Evolutionary conservation across 2,797 vertebrate species (phyloP), one percentile per base, ranked within the genome.

Genomic region (Petrocephalus sullivani): DNA sequence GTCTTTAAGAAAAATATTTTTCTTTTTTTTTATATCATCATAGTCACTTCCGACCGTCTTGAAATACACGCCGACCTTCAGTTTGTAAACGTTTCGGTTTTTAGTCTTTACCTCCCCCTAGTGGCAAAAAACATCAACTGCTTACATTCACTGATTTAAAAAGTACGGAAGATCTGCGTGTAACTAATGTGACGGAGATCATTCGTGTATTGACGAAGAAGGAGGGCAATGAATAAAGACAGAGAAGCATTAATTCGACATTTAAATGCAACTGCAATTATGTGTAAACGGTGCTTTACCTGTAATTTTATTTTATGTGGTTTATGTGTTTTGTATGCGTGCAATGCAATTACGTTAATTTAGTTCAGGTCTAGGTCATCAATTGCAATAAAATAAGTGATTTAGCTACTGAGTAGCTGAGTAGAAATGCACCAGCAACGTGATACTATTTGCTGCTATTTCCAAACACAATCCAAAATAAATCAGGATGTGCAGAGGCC

Each of bases 31-130:
- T 84, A 60, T 58, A 41, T 58, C 16, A 16, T 41, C 56, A 41
- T 28, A 41, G 33, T 75, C 28, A 37, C 67, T 75, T 75, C 28
- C 37, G 19, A 81, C 41, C 41, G 41, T 81, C 19, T 81, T 81
- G 75, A 81, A 81, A 81, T 41, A 10, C 41, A 16, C 75, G 37
- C 46, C 46, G 75, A 81, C 75, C 37, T 54, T 37, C 16, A 83
- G 19, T n/a, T 51, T 64, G 49, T 19, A 87, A 87, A 89, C 60
- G 28, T 12, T 64, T 78, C 84, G 57, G 57, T 54, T 61, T 85
- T 78, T 83, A 23, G 88, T 67, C 85, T 90, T 84, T 88, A 60
- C 46, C 75, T n/a, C 89, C 89, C 57, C 51, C 89, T 88, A 51
- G 85, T 88, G 89, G 33, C 37, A 41, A n/a, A 61, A 9, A 23